Conservation (phyloP, 2,888 invertebrate genomes). For the Stenodema calcarata region DNA sequence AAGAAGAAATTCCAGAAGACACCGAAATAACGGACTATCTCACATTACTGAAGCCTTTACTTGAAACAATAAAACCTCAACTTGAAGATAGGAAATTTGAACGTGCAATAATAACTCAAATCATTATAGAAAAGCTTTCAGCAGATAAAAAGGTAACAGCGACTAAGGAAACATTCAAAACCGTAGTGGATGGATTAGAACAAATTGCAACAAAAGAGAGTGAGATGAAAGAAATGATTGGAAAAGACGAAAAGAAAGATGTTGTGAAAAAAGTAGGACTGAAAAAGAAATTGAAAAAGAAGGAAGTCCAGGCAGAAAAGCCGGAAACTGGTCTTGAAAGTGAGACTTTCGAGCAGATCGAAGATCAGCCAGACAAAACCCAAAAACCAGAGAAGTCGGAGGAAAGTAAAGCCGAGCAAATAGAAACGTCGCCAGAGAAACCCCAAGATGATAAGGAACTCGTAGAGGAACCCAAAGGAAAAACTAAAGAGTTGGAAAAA, state of each 20-base stretch:
- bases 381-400: conserved; percentile 59
- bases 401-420: conserved; percentile 59
- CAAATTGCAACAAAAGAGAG: conserved; percentile 51
- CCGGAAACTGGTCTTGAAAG: conserved; percentile 58
- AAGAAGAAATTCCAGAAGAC: conserved; percentile 58
- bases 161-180: not conserved
- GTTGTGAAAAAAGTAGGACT: not conserved
- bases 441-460: conserved; percentile 54
- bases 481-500: conserved; percentile 58
- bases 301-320: conserved; percentile 54
- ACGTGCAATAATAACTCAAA: conserved; percentile 61
- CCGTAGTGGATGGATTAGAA: conserved; percentile 49
- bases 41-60: conserved; percentile 58
- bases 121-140: conserved; percentile 57
- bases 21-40: not conserved
- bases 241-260: not conserved
- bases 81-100: conserved; percentile 61
- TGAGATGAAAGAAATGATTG: conserved; percentile 19
- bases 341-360: conserved; percentile 61
- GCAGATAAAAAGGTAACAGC: conserved; percentile 35
- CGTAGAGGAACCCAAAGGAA: conserved; percentile 58
- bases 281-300: conserved; percentile 51
- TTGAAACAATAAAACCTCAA: conserved; percentile 58
- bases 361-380: conserved; percentile 60
- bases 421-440: conserved; percentile 54